Conservation (phyloP, 2,797 vertebrate genomes). For the Buceros bicornis region DNA sequence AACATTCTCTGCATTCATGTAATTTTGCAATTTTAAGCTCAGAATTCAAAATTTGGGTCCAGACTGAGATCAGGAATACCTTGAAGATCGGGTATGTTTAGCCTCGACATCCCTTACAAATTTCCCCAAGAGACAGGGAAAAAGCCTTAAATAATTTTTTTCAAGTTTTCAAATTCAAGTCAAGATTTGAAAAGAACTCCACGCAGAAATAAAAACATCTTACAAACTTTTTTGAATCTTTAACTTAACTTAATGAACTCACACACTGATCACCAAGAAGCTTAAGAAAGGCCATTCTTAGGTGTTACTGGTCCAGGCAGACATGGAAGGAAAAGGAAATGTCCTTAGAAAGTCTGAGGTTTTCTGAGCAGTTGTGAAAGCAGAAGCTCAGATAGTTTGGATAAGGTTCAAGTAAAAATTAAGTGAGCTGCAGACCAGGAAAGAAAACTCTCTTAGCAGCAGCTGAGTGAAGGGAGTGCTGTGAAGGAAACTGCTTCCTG, state of each 20-base stretch:
- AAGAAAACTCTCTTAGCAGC: not conserved
- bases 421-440: constrained; percentile 3
- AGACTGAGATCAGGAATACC: not conserved
- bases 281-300: not conserved
- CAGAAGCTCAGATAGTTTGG: constrained; percentile 1
- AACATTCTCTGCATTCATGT: not conserved
- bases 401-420: constrained; percentile 17
- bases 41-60: not conserved
- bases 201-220: not conserved
- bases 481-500: not conserved
- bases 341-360: not conserved
- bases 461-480: not conserved
- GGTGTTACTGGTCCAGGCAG: not conserved
- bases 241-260: not conserved
- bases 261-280: not conserved
- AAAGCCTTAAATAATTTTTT: not conserved
- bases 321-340: not conserved
- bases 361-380: constrained; percentile 17
- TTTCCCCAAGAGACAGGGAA: not conserved
- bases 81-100: not conserved
- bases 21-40: not conserved
- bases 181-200: not conserved
- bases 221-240: not conserved
- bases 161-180: not conserved
- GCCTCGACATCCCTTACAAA: not conserved